Base-by-base conservation (phyloP, 1,140 invertebrate genomes). In the Drosophila littoralis region DNA sequence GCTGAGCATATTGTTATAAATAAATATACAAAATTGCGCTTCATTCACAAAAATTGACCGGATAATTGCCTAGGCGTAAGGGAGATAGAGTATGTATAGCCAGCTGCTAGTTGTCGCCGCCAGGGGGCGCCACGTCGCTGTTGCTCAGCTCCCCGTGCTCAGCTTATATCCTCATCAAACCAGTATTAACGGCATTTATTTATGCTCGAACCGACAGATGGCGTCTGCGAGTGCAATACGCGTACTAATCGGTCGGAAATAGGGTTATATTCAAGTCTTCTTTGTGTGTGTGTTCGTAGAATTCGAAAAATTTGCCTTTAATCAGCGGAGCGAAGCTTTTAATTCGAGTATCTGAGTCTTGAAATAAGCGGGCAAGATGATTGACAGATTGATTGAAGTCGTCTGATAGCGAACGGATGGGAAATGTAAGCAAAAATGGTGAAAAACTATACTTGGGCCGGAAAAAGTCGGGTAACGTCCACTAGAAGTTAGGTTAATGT, bases 21-120 rank as follows among this genome's bases (percentile, higher is more conserved):
- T 73, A 67, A 54, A 67, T 54, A 22, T 40, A 32, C n/a, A 42
- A 38, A 59, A 60, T 67, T 61, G 51, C n/a, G 7, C 57, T 75
- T 70, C 66, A 75, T 75, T 75, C 59, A 75, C 67, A 63, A 68
- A 69, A 68, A 63, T 5, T 5, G 22, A 48, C 38, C 40, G 35
- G 9, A 22, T 13, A 50, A 35, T 9, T 45, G 43, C 10, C 8
- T 3, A 33, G 0, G 38, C 13, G 42, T 6, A 6, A 45, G 6
- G 32, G 33, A 17, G 13, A 13, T 13, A 13, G 15, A 43, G 5
- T 12, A 6, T 22, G n/a, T 10, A 13, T 58, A 7, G 38, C 28
- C 6, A 38, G n/a, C 28, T 73, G 54, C 48, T n/a, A 43, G 10
- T 35, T 36, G 50, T 6, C 59, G 33, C 10, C 72, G 67, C 12